Evolutionary conservation across 1,140 invertebrate genomes (phyloP).

Genomic region (Psilanteris sp.): DNA sequence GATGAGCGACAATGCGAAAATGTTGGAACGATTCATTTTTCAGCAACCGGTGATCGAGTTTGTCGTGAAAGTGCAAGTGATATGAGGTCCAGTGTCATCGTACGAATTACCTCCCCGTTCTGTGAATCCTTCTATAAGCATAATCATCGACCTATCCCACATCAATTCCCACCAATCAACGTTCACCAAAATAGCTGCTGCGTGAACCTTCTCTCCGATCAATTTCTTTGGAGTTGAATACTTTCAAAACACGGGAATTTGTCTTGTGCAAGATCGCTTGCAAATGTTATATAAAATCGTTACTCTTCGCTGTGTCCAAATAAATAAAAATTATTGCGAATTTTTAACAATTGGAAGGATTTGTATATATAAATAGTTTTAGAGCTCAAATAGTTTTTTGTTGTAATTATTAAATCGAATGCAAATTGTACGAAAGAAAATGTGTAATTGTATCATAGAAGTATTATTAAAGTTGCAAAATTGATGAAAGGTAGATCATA

Average conservation of each 20-base stretch:
- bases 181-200: constrained; percentile 41
- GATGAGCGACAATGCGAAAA: constrained; percentile 8
- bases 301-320: constrained; percentile 2
- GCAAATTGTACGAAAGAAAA: no score
- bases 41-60: constrained; percentile 35
- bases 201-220: constrained; percentile 37
- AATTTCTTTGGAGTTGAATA: constrained; percentile 58
- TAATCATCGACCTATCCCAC: constrained; percentile 61
- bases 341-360: no score
- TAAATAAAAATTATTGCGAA: no score
- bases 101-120: constrained; percentile 55
- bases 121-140: constrained; percentile 60
- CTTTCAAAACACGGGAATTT: constrained; percentile 59
- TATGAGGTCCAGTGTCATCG: constrained; percentile 59
- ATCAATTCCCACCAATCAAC: constrained; percentile 56
- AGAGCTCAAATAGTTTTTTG: no score
- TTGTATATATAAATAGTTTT: no score
- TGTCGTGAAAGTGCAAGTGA: constrained; percentile 56
- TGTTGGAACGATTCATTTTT: constrained; percentile 29
- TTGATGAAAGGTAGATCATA: no score
- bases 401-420: no score
- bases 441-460: no score
- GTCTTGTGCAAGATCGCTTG: constrained; percentile 57
- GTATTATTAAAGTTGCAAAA: no score
- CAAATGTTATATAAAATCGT: constrained; percentile 48